These are phyloP conservation scores for Entelurus aequoreus DNA, from an alignment of 2,113 vertebrate genomes.

Conservation along the genomic window DNA sequence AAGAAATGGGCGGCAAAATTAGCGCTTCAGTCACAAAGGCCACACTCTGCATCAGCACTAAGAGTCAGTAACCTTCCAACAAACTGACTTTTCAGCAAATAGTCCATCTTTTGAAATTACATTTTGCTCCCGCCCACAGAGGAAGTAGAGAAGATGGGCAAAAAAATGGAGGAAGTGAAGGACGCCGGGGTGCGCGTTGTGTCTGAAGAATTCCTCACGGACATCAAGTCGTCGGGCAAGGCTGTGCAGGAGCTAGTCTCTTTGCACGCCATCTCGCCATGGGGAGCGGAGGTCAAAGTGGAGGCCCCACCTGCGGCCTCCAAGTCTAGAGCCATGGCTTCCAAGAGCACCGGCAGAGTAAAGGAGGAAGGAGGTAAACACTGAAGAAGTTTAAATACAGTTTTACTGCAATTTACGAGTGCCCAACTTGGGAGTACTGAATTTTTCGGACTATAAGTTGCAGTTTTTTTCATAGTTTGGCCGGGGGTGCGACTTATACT, in stretches of 20 bases:
- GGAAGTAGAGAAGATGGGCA: slow-evolving; percentile 93
- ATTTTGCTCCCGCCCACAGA: slow-evolving; percentile 65
- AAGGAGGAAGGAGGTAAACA: slow-evolving; percentile 87
- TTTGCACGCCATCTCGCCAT: slow-evolving; percentile 82
- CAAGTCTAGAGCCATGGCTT: slow-evolving; percentile 71
- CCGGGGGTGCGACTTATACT: too few species aligned
- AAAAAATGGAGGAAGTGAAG: slow-evolving; percentile 94
- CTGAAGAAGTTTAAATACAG: too few species aligned
- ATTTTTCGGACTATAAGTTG: too few species aligned
- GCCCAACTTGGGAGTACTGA: too few species aligned
- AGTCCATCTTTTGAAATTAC: background rate
- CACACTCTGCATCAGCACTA: slow-evolving; percentile 85
- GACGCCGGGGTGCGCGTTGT: slow-evolving; percentile 85
- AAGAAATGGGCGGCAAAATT: slow-evolving; percentile 88
- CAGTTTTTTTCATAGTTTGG: too few species aligned
- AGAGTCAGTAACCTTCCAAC: slow-evolving; percentile 74
- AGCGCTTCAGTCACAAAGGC: slow-evolving; percentile 81
- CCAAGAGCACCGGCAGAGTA: slow-evolving; percentile 80
- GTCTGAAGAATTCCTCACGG: slow-evolving; percentile 83
- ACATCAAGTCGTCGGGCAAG: slow-evolving; percentile 78
- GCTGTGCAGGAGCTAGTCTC: slow-evolving; percentile 82
- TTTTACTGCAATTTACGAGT: too few species aligned
- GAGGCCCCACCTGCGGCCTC: slow-evolving; percentile 71
- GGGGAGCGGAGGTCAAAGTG: slow-evolving; percentile 87
- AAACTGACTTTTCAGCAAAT: background rate